These are phyloP conservation scores for Paradoxurus hermaphroditus DNA, from an alignment of 2,113 vertebrate species.

Conservation along the genomic window DNA sequence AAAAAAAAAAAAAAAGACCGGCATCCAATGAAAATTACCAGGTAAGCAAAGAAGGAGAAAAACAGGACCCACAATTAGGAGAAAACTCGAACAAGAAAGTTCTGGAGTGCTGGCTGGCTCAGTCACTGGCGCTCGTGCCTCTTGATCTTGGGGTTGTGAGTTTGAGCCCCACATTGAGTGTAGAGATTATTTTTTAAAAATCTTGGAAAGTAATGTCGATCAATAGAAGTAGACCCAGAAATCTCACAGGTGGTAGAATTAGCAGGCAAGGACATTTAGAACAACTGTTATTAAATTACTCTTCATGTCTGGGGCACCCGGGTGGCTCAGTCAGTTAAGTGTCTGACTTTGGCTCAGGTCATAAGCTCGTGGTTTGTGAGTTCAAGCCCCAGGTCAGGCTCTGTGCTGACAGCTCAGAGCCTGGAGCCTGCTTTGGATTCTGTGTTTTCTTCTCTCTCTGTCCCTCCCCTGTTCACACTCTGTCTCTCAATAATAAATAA, in stretches of 20 bases:
- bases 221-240: not conserved
- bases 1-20: slow-evolving; percentile 11
- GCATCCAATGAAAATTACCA: not conserved
- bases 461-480: no score
- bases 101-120: not conserved
- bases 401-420: no score
- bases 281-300: not conserved
- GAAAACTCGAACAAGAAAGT: not conserved
- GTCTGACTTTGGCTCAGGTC: no score
- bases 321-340: no score
- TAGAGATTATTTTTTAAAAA: not conserved
- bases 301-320: no score
- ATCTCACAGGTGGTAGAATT: not conserved
- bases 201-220: not conserved
- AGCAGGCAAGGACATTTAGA: not conserved
- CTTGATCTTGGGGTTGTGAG: not conserved
- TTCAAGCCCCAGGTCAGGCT: no score
- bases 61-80: not conserved
- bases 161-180: not conserved
- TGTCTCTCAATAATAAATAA: no score
- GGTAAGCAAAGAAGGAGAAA: slow-evolving; percentile 37
- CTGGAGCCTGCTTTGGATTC: no score
- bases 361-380: no score
- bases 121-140: not conserved
- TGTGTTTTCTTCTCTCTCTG: no score